A percentile compares a stretch with the other conserved stretches of the same genome.
Conservation (phyloP, 2,113 vertebrate genomes). For the Pseudopodoces humilis region DNA sequence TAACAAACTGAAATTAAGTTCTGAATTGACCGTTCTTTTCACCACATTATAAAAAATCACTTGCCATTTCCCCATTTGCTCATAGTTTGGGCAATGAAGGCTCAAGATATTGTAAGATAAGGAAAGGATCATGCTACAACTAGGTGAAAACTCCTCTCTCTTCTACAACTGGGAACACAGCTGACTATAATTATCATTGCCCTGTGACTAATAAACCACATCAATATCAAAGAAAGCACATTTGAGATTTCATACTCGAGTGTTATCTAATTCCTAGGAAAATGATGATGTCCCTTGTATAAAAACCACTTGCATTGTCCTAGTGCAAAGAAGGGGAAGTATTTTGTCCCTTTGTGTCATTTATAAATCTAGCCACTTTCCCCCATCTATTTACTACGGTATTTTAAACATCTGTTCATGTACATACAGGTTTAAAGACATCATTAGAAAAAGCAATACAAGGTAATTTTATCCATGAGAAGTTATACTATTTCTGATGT, state of each 20-base stretch:
- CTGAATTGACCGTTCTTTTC: background rate
- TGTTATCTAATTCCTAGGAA: background rate
- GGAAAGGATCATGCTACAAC: background rate
- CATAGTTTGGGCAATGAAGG: background rate
- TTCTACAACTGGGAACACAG: background rate
- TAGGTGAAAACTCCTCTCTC: background rate
- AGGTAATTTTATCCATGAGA: background rate
- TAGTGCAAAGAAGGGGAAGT: background rate
- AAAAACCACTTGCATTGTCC: background rate
- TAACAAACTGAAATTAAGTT: background rate
- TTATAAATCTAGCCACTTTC: background rate
- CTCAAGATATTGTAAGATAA: background rate
- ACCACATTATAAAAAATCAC: background rate
- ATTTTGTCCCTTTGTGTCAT: background rate
- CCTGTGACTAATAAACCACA: background rate
- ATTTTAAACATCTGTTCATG: background rate
- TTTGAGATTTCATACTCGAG: background rate
- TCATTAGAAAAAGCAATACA: background rate
- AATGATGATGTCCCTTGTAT: background rate
- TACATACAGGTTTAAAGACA: background rate
- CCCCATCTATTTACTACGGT: background rate
- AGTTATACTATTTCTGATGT: background rate
- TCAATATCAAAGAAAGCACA: background rate
- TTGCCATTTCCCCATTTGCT: background rate
- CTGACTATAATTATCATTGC: background rate